Evolutionary conservation across 1,140 invertebrate genomes (phyloP), one percentile per base, ranked within the genome.

Genomic region (Dryas iulia): DNA sequence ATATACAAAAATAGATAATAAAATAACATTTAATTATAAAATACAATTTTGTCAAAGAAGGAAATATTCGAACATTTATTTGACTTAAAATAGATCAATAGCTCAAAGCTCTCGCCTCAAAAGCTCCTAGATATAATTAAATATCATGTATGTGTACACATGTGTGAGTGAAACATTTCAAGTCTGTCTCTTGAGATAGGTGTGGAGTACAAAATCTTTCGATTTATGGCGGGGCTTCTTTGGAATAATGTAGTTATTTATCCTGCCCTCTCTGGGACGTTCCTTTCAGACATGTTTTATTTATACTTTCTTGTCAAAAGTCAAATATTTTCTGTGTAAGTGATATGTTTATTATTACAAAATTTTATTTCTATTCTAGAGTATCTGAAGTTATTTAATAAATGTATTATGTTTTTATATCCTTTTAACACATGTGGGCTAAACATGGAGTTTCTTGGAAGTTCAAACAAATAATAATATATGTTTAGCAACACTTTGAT

Each of bases 401-500:
- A 3, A 28, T 28, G 6, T 28, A 28, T 28, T 3, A 28, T 28
- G 26, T 28, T 28, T 28, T 28, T 2, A 3, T 6, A 3, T 47
- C 8, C 6, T 18, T 47, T 47, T 11, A 47, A 8, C 18, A 21
- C 39, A 47, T 3, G 39, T 21, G 39, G 7, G 39, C 14, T 21
- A 11, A 47, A 47, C 14, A 47, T 47, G 18, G 18, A 21, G 14
- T 47, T 47, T 11, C 18, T 21, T 10, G 3, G 8, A 21, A 47
- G 33, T 39, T 12, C n/a, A 14, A 39, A 39, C 12, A 39, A 39
- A 39, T 39, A 39, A 39, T 14, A 39, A 39, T 8, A 39, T 14
- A 39, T 6, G 33, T 39, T 39, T 12, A 59, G 58, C 11, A 12
- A 62, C 35, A 21, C 5, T 52, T 10, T 61, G 59, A 61, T 61